A percentile compares a stretch with the other conserved stretches of the same genome.
Conservation (phyloP, 2,888 invertebrate genomes). For the Tholera decimalis region DNA sequence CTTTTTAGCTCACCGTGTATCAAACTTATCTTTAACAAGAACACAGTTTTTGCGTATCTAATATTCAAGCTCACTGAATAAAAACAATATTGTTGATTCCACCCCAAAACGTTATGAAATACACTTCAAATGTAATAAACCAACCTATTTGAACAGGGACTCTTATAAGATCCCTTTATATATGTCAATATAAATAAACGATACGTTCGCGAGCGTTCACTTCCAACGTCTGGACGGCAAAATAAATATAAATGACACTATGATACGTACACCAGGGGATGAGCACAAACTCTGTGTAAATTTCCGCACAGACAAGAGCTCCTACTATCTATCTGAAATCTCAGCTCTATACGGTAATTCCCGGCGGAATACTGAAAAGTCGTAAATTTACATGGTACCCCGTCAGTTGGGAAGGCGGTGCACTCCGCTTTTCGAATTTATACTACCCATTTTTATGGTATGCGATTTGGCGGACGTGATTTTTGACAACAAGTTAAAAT, state of each 20-base stretch:
- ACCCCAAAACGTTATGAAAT: background rate
- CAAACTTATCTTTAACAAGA: conserved; percentile 2
- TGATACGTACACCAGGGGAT: conserved; percentile 60
- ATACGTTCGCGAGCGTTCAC: conserved; percentile 30
- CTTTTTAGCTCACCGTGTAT: background rate
- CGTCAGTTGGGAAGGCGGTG: conserved; percentile 79
- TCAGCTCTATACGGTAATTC: conserved; percentile 84
- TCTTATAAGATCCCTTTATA: conserved; percentile 29
- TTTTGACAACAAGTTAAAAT: conserved; percentile 86
- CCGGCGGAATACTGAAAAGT: conserved; percentile 86
- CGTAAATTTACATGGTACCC: conserved; percentile 86
- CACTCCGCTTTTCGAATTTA: conserved; percentile 83
- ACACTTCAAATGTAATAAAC: conserved; percentile 30
- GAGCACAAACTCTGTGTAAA: conserved; percentile 74
- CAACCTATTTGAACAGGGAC: conserved; percentile 37
- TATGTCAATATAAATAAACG: conserved; percentile 42
- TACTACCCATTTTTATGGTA: conserved; percentile 83
- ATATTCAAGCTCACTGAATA: background rate
- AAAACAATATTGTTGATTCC: conserved; percentile 3
- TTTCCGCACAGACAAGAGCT: conserved; percentile 72
- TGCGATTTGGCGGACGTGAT: conserved; percentile 82
- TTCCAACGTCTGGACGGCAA: conserved; percentile 35
- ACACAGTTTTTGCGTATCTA: background rate
- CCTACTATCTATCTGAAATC: conserved; percentile 81
- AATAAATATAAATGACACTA: conserved; percentile 55